Conservation (phyloP, 2,888 invertebrate genomes). For the Scrobipalpa atriplicella region DNA sequence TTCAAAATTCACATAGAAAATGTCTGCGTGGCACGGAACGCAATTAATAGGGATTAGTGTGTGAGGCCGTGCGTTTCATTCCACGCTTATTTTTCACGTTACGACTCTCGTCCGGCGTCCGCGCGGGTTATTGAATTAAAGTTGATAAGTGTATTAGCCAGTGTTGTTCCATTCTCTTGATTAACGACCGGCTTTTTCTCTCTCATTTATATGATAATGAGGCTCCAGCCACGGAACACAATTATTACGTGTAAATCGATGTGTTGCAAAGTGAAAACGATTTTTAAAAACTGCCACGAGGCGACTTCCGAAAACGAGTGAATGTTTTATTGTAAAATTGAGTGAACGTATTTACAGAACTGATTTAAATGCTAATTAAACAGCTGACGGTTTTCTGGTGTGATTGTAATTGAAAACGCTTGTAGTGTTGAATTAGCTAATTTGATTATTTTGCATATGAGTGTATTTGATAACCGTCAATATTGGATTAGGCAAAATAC, state of each 20-base stretch:
- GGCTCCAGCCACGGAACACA: constrained; percentile 69
- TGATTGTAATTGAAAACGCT: constrained; percentile 62
- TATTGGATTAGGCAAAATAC: not conserved
- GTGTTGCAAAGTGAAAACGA: constrained; percentile 60
- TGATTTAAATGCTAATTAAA: constrained; percentile 66
- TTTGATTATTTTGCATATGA: constrained; percentile 59
- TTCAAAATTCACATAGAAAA: not conserved
- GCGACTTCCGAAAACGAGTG: constrained; percentile 39
- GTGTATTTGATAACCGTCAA: constrained; percentile 4
- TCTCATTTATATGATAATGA: constrained; percentile 82
- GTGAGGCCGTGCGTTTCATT: constrained; percentile 70
- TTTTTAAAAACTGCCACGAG: constrained; percentile 49
- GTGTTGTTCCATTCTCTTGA: constrained; percentile 77
- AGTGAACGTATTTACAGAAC: constrained; percentile 62
- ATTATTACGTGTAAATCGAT: constrained; percentile 75
- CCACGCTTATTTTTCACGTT: constrained; percentile 74
- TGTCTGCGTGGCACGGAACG: constrained; percentile 33
- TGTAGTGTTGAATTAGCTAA: constrained; percentile 66
- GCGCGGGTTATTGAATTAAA: constrained; percentile 80
- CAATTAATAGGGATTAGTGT: constrained; percentile 75
- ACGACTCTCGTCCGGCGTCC: constrained; percentile 59
- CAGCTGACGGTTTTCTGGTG: constrained; percentile 56
- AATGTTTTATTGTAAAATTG: constrained; percentile 62
- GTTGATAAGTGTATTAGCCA: constrained; percentile 81
- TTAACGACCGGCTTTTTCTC: constrained; percentile 78